phyloP scores from a whole-genome alignment of 2,888 invertebrate species.

The Agrochola circellaris region DNA sequence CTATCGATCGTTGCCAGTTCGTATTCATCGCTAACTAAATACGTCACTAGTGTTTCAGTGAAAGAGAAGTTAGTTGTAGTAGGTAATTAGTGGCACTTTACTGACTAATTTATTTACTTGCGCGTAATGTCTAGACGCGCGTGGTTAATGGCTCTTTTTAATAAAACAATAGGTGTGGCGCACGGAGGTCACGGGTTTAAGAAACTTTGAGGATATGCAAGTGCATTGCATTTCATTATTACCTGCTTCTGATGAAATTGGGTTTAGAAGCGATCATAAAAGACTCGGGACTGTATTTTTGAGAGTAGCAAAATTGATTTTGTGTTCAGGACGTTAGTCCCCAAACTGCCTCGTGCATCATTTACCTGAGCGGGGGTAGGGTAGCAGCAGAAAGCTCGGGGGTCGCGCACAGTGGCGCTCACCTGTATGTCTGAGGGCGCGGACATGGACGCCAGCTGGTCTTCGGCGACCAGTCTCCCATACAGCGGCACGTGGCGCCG shows the following conservation, averaged over 20 bases:
- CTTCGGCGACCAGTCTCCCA: slow-evolving; percentile 97
- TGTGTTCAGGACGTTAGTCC: slow-evolving; percentile 63
- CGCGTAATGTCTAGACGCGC: slow-evolving; percentile 82
- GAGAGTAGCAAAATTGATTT: slow-evolving; percentile 50
- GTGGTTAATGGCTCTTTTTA: slow-evolving; percentile 79
- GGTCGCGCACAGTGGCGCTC: slow-evolving; percentile 89
- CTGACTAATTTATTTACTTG: slow-evolving; percentile 85
- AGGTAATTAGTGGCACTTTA: slow-evolving; percentile 82
- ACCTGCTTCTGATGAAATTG: slow-evolving; percentile 57
- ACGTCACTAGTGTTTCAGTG: slow-evolving; percentile 74
- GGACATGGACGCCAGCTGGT: slow-evolving; percentile 93
- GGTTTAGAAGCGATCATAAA: slow-evolving; percentile 50
- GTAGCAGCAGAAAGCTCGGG: slow-evolving; percentile 90
- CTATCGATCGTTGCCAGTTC: slow-evolving; percentile 71
- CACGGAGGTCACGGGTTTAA: slow-evolving; percentile 70
- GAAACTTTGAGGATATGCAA: slow-evolving; percentile 63
- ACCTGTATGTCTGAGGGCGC: slow-evolving; percentile 92
- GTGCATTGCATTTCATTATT: slow-evolving; percentile 38
- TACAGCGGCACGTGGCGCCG: slow-evolving; percentile 95
- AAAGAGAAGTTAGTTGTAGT: slow-evolving; percentile 79
- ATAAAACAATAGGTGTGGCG: slow-evolving; percentile 79
- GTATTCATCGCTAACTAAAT: slow-evolving; percentile 72
- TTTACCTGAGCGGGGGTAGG: slow-evolving; percentile 88
- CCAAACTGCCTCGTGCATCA: slow-evolving; percentile 89
- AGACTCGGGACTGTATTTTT: slow-evolving; percentile 16